Conservation (phyloP, 2,113 vertebrate genomes). For the Strix aluco region DNA sequence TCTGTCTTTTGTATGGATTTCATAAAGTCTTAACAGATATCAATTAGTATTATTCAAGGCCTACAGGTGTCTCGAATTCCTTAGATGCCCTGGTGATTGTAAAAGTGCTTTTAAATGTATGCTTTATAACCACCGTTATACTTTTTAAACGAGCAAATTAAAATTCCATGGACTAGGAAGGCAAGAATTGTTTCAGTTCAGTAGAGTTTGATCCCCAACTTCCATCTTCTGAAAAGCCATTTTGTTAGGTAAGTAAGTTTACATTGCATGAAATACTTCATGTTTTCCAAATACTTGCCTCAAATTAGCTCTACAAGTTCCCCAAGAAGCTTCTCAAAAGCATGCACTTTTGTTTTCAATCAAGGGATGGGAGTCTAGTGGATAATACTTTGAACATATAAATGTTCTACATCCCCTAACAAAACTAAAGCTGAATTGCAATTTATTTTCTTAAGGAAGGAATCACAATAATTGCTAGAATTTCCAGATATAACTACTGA, state of each 20-base stretch:
- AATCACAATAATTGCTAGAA: neutral
- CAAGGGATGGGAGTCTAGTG: neutral
- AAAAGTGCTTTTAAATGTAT: conserved; percentile 8
- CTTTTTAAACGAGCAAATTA: conserved; percentile 33
- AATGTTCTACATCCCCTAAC: neutral
- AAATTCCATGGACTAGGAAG: neutral
- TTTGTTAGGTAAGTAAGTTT: neutral
- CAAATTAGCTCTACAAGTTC: neutral
- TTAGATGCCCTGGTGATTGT: neutral
- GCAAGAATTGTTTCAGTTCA: neutral
- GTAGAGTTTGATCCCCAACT: neutral
- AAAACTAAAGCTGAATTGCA: neutral
- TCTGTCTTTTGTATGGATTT: conserved; percentile 40
- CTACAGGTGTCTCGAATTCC: conserved; percentile 30
- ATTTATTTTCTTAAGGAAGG: neutral
- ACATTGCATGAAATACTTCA: neutral
- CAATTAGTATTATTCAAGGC: conserved; percentile 27
- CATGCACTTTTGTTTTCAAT: neutral
- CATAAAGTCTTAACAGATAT: conserved; percentile 36
- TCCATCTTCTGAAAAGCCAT: neutral
- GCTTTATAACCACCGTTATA: neutral
- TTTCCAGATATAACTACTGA: neutral
- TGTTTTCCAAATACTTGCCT: neutral
- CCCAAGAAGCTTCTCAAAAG: neutral
- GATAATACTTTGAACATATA: neutral